Evolutionary conservation across 2,888 invertebrate species (phyloP).

Genomic region (Drosophila macrospina): DNA sequence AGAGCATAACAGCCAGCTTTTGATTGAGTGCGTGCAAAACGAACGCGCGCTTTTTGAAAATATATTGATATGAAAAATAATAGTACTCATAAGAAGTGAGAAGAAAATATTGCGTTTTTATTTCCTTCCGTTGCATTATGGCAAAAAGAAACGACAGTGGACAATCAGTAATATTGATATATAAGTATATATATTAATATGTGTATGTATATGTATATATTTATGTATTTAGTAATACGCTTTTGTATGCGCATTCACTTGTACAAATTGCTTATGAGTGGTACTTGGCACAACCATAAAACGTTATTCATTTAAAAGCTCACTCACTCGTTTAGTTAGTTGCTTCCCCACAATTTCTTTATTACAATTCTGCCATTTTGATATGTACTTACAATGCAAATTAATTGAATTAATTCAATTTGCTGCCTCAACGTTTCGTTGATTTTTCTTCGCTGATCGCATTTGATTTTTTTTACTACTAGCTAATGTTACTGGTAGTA

Average conservation of each 20-base stretch:
- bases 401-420: conserved; percentile 84
- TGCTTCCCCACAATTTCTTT: conserved; percentile 67
- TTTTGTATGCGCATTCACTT: conserved; percentile 57
- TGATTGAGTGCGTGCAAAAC: not conserved
- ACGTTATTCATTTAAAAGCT: conserved; percentile 69
- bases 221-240: conserved; percentile 14
- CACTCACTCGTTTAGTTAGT: conserved; percentile 67
- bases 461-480: conserved; percentile 17
- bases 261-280: conserved; percentile 66
- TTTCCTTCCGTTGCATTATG: conserved; percentile 49
- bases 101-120: conserved; percentile 19
- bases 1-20: conserved; percentile 36
- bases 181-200: conserved; percentile 3
- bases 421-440: conserved; percentile 52
- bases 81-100: not conserved
- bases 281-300: conserved; percentile 68
- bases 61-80: conserved; percentile 5
- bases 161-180: no score
- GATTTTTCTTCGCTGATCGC: conserved; percentile 24
- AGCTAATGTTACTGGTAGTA: conserved; percentile 1
- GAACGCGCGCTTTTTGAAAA: conserved; percentile 35
- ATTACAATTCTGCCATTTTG: conserved; percentile 74
- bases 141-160: not conserved
- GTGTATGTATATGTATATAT: not conserved
- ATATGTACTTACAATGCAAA: conserved; percentile 81